Conservation (phyloP, 1,140 invertebrate genomes). For the Drosophila obscura region DNA sequence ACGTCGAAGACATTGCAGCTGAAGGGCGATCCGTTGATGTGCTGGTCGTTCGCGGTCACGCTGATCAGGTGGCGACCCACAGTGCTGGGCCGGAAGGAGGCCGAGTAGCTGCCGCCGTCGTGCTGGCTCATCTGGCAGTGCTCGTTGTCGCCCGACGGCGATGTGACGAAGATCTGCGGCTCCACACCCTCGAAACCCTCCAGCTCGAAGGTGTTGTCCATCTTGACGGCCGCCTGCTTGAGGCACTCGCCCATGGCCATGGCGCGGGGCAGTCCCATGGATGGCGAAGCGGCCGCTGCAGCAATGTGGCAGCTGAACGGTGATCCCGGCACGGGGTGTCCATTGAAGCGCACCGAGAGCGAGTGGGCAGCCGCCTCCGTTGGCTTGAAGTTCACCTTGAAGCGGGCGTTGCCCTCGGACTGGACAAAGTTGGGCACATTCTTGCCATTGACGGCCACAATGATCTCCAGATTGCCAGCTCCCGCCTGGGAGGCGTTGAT, state of each 20-base stretch:
- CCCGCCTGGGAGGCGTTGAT: slow-evolving; percentile 92
- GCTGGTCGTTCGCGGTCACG: slow-evolving; percentile 91
- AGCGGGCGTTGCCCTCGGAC: slow-evolving; percentile 97
- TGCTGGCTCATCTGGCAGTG: slow-evolving; percentile 86
- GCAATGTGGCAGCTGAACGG: slow-evolving; percentile 93
- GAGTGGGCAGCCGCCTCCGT: slow-evolving; percentile 94
- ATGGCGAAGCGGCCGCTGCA: slow-evolving; percentile 64
- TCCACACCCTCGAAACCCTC: slow-evolving; percentile 85
- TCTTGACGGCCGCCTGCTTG: slow-evolving; percentile 85
- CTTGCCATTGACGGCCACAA: slow-evolving; percentile 97
- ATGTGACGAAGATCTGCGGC: slow-evolving; percentile 89
- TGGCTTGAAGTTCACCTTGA: slow-evolving; percentile 98
- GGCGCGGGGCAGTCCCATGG: slow-evolving; percentile 83
- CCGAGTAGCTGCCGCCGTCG: slow-evolving; percentile 88
- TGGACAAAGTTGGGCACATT: slow-evolving; percentile 99
- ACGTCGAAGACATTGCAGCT: slow-evolving; percentile 97
- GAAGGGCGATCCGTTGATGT: slow-evolving; percentile 95
- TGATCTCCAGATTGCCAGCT: slow-evolving; percentile 98
- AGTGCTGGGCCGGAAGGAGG: slow-evolving; percentile 91
- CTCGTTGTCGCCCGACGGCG: slow-evolving; percentile 91
- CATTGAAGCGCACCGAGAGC: slow-evolving; percentile 97
- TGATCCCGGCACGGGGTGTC: slow-evolving; percentile 96
- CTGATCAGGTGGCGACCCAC: slow-evolving; percentile 94
- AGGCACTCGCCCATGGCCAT: slow-evolving; percentile 86
- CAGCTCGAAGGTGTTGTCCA: slow-evolving; percentile 81